Conservation (phyloP, 2,797 vertebrate species). For the Somateria mollissima region DNA sequence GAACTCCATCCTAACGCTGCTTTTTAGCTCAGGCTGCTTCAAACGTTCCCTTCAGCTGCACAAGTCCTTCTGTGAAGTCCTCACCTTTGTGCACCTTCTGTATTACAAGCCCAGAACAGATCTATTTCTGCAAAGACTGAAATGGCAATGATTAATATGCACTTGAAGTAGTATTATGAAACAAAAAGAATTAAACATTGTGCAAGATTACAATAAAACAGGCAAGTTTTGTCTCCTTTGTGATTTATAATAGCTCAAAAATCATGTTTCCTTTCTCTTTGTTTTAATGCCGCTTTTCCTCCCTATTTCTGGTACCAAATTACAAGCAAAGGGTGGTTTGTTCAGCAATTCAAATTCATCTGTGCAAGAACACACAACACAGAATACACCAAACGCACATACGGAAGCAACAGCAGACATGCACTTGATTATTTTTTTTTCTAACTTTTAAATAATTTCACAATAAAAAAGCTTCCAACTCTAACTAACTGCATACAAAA, state of each 20-base stretch:
- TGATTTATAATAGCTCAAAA: neutral
- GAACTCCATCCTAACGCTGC: rapidly evolving
- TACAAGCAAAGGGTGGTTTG: neutral
- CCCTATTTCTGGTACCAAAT: neutral
- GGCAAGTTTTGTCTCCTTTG: neutral
- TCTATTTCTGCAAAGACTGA: neutral
- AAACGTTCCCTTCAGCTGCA: neutral
- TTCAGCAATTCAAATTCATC: neutral
- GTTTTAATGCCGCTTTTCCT: neutral
- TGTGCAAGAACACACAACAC: neutral
- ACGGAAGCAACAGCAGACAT: neutral
- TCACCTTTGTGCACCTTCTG: neutral
- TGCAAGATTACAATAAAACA: neutral
- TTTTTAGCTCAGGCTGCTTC: neutral
- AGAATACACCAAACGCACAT: neutral
- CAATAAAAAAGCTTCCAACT: neutral
- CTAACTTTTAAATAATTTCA: neutral
- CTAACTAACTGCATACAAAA: neutral
- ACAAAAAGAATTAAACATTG: neutral
- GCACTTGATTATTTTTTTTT: too few relatives aligned
- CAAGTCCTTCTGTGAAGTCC: neutral
- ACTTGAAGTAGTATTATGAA: neutral
- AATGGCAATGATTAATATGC: neutral
- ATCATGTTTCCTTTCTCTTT: neutral
- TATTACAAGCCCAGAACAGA: neutral